Evolutionary conservation across 2,888 invertebrate species (phyloP).

Genomic region (Meiosimyza platycephala): DNA sequence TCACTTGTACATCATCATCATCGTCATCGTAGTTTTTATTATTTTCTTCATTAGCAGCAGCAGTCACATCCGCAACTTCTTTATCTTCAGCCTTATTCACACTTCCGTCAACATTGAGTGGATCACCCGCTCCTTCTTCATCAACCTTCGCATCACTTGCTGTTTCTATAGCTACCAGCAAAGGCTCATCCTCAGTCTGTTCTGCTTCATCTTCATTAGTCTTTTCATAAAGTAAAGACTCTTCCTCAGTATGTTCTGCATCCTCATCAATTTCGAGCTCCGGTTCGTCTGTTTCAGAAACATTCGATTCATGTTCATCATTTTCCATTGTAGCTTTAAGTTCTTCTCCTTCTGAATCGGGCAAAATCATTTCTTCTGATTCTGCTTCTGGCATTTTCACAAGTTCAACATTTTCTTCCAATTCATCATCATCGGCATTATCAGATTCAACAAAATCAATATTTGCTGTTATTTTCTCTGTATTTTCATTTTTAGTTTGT

Average conservation of each 20-base stretch:
- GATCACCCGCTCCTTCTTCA: conserved; percentile 1
- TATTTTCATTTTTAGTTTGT: conserved; percentile 17
- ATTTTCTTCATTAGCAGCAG: neutral
- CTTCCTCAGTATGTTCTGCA: neutral
- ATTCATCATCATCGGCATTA: conserved; percentile 40
- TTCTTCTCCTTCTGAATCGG: conserved; percentile 41
- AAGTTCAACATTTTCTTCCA: conserved; percentile 43
- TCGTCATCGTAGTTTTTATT: conserved; percentile 40
- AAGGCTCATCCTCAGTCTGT: conserved; percentile 30
- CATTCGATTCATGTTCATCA: conserved; percentile 39
- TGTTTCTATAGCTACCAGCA: neutral
- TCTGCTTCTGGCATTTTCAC: conserved; percentile 45
- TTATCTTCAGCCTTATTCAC: conserved; percentile 28
- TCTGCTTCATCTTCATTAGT: conserved; percentile 12
- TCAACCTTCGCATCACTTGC: neutral
- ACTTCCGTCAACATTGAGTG: conserved; percentile 31
- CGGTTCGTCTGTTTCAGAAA: conserved; percentile 42
- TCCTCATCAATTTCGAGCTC: conserved; percentile 6
- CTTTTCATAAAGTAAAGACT: no score
- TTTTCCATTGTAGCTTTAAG: conserved; percentile 13
- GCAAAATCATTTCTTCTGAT: conserved; percentile 44
- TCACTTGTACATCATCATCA: conserved; percentile 53
- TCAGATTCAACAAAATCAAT: conserved; percentile 16
- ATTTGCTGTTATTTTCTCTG: conserved; percentile 10
- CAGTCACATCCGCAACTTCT: conserved; percentile 28